phyloP scores from a whole-genome alignment of 2,113 vertebrate species.

The Aspidoscelis tigris region DNA sequence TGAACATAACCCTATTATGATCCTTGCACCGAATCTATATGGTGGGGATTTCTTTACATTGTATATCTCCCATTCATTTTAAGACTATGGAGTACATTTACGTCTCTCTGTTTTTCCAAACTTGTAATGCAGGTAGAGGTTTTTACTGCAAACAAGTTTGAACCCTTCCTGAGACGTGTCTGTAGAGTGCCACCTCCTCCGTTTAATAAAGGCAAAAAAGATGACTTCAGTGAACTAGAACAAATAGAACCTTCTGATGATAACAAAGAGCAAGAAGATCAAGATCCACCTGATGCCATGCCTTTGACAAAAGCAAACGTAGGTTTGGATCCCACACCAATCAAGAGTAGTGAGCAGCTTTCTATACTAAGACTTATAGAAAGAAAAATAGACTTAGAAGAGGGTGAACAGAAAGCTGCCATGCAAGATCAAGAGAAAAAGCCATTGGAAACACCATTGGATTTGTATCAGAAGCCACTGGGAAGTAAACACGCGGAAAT shows the following conservation, averaged over 20 bases:
- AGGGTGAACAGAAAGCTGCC: constrained; percentile 9
- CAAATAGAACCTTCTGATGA: constrained; percentile 25
- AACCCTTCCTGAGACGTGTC: constrained; percentile 56
- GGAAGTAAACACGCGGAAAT: constrained; percentile 5
- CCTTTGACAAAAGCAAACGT: not conserved
- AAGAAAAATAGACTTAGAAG: constrained; percentile 31
- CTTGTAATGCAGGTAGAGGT: constrained; percentile 53
- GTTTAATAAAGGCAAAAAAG: constrained; percentile 14
- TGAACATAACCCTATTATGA: not conserved
- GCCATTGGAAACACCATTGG: not conserved
- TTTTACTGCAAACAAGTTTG: constrained; percentile 41
- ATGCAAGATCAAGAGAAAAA: constrained; percentile 18
- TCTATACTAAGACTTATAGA: constrained; percentile 35
- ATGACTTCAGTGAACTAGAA: constrained; percentile 32
- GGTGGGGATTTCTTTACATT: constrained; percentile 36
- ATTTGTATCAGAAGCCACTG: not conserved
- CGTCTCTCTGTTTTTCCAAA: not conserved
- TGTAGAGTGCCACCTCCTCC: constrained; percentile 38
- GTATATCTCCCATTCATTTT: constrained; percentile 26
- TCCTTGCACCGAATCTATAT: constrained; percentile 17
- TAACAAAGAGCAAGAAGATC: constrained; percentile 63
- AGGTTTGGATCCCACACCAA: not conserved
- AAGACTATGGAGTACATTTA: not conserved
- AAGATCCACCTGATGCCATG: constrained; percentile 61
- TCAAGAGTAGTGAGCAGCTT: not conserved